Evolutionary conservation across 2,797 vertebrate genomes (phyloP).

Genomic region (Alauda arvensis): DNA sequence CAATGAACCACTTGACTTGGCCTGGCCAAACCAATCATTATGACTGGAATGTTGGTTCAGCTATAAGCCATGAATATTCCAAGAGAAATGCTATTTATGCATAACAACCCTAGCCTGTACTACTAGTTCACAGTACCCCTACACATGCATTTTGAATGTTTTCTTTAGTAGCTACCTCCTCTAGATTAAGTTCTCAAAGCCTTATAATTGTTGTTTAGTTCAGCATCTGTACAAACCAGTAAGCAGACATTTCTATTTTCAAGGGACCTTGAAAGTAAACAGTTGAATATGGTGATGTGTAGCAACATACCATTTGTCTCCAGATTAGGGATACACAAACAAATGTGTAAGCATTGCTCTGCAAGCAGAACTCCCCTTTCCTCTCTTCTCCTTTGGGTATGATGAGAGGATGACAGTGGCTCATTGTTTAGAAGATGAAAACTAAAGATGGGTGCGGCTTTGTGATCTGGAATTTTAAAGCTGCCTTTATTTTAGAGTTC

Average conservation of each 20-base stretch:
- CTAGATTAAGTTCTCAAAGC: background rate
- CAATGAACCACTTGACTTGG: background rate
- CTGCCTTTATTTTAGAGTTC: background rate
- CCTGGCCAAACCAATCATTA: background rate
- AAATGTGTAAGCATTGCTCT: background rate
- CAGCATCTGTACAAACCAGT: background rate
- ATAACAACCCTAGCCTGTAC: background rate
- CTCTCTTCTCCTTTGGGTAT: background rate
- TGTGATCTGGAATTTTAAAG: conserved; percentile 1
- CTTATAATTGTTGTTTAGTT: background rate
- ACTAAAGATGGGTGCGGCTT: background rate
- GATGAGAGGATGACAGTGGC: background rate
- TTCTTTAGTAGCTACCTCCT: background rate
- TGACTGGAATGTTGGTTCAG: background rate
- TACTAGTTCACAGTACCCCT: background rate
- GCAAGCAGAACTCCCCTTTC: background rate
- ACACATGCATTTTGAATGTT: background rate
- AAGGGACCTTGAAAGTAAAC: background rate
- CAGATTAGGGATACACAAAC: background rate
- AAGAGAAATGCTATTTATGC: background rate
- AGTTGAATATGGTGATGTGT: background rate
- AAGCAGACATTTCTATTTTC: background rate
- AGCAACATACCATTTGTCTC: background rate
- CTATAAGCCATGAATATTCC: background rate
- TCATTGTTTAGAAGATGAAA: background rate